These are phyloP conservation scores for Thecophora atra DNA, from an alignment of 2,888 invertebrate species.

Conservation along the genomic window DNA sequence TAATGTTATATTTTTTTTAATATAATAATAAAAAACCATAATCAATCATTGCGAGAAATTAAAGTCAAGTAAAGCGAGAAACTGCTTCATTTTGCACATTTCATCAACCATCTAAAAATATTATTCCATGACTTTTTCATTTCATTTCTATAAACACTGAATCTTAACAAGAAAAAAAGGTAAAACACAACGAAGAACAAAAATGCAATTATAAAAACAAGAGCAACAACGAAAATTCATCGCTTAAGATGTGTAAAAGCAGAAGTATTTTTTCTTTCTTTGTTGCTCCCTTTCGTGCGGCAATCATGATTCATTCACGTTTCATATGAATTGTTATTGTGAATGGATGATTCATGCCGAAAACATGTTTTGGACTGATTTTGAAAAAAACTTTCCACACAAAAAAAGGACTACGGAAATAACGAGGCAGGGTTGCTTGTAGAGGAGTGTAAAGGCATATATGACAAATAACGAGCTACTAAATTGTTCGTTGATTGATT, in stretches of 20 bases:
- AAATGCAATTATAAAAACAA: neutral
- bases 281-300: neutral
- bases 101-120: constrained; percentile 9
- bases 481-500: too few species aligned
- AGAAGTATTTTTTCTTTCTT: too few species aligned
- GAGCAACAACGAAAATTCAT: neutral
- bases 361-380: constrained; percentile 8
- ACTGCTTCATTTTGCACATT: constrained; percentile 15
- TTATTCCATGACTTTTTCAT: constrained; percentile 8
- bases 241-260: neutral
- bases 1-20: too few species aligned
- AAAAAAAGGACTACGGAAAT: too few species aligned
- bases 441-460: too few species aligned
- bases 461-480: too few species aligned
- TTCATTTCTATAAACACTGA: neutral
- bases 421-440: too few species aligned
- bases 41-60: too few species aligned
- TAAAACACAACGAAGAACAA: neutral
- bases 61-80: too few species aligned
- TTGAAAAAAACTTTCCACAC: too few species aligned
- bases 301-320: neutral
- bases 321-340: neutral
- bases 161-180: neutral
- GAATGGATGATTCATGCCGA: constrained; percentile 24
- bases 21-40: too few species aligned